phyloP scores from a whole-genome alignment of 2,797 vertebrate genomes.

The Anabacerthia variegaticeps region DNA sequence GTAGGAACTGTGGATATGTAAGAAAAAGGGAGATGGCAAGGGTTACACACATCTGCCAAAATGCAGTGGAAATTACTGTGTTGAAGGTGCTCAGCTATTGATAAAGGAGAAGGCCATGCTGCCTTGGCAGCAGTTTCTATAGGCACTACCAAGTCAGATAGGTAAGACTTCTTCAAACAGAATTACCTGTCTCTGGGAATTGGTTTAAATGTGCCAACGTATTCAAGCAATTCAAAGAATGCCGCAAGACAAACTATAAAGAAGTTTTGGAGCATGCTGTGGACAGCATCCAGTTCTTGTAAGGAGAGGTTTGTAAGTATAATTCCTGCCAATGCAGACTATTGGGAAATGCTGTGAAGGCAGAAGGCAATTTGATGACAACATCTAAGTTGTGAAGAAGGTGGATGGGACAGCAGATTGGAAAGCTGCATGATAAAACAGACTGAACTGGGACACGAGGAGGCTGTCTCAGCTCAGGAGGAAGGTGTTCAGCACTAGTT shows the following conservation, averaged over 20 bases:
- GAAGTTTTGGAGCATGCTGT: neutral
- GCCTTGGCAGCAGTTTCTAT: neutral
- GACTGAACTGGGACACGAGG: neutral
- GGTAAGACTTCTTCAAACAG: neutral
- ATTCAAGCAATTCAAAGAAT: neutral
- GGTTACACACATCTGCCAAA: neutral
- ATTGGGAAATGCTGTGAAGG: neutral
- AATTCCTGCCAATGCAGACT: neutral
- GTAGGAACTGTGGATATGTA: neutral
- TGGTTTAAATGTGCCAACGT: neutral
- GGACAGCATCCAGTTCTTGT: neutral
- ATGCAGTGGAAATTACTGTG: neutral
- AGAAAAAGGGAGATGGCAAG: neutral
- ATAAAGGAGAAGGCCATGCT: neutral
- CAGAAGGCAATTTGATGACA: neutral
- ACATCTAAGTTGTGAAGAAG: neutral
- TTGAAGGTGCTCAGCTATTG: neutral
- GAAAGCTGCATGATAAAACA: neutral
- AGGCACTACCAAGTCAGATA: neutral
- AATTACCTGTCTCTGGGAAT: neutral
- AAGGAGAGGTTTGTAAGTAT: neutral
- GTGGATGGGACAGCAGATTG: neutral
- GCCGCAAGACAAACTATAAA: neutral
- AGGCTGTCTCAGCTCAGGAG: neutral
- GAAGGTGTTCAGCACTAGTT: neutral